Percentiles rank a stretch among this genome's conserved stretches.
These are phyloP conservation scores for Caranx ignobilis DNA, from an alignment of 2,113 vertebrate genomes.

Conservation along the genomic window DNA sequence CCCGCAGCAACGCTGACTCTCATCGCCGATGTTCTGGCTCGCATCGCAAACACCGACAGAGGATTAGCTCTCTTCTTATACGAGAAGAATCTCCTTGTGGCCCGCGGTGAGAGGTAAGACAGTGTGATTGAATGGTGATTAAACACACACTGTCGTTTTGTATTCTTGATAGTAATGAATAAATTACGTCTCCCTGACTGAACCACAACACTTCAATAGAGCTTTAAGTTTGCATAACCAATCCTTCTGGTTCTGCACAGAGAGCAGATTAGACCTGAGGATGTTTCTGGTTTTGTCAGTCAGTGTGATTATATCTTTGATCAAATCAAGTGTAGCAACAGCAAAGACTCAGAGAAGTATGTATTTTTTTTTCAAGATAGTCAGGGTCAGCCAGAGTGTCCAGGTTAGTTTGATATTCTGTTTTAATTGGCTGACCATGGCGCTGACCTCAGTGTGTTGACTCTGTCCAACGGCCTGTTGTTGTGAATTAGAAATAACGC, in stretches of 20 bases:
- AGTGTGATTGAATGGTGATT: constrained; percentile 1
- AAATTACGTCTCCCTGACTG: constrained; percentile 13
- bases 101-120: constrained; percentile 85
- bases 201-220: neutral
- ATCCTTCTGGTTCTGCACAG: constrained; percentile 31
- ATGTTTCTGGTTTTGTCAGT: constrained; percentile 11
- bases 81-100: constrained; percentile 83
- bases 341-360: neutral
- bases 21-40: constrained; percentile 91
- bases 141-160: constrained; percentile 12
- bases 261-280: constrained; percentile 22
- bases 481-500: constrained; percentile 20
- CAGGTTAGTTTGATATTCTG: neutral
- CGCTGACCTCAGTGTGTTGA: neutral
- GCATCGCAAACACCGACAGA: constrained; percentile 89
- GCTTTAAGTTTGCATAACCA: constrained; percentile 34
- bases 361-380: neutral
- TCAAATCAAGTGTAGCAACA: neutral
- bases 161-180: constrained; percentile 36
- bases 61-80: constrained; percentile 91
- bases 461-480: constrained; percentile 3
- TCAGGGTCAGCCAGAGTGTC: neutral
- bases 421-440: constrained; percentile 24
- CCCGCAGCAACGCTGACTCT: constrained; percentile 88
- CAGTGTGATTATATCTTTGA: constrained; percentile 8